A percentile compares a stretch with the other conserved stretches of the same genome.
Evolutionary conservation across 2,113 vertebrate species (phyloP).

Genomic region (Scalopus aquaticus): DNA sequence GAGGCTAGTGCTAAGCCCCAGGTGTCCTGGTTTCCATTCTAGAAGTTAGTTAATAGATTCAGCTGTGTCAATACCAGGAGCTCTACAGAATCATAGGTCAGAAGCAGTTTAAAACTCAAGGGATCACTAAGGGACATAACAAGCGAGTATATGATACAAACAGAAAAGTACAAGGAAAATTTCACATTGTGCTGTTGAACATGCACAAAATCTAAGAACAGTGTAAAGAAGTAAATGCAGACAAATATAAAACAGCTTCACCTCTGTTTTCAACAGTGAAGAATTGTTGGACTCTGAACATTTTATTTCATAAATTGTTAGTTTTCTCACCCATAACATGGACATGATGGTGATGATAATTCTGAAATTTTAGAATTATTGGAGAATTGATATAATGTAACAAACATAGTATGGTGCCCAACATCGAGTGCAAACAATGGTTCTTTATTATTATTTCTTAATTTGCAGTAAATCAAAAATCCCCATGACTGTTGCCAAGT

Average conservation of each 20-base stretch:
- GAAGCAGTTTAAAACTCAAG: slow-evolving; percentile 6
- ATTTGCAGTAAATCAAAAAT: neutral
- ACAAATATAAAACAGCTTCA: neutral
- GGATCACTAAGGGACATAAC: neutral
- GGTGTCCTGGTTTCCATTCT: neutral
- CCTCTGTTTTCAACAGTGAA: neutral
- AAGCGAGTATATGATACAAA: neutral
- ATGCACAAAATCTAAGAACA: neutral
- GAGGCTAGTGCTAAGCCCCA: neutral
- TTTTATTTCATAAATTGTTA: neutral
- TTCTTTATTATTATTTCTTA: neutral
- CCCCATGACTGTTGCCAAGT: neutral
- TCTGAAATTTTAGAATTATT: neutral
- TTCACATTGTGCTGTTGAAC: neutral
- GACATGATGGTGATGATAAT: neutral
- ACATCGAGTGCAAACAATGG: neutral
- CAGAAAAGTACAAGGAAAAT: neutral
- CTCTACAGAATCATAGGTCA: neutral
- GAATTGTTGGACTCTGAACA: neutral
- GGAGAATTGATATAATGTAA: neutral
- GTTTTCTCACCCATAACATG: neutral
- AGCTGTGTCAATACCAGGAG: slow-evolving; percentile 24
- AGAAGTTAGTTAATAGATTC: neutral
- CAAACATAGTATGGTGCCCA: neutral
- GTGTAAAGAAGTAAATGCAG: neutral